Percentiles rank a stretch among this genome's conserved stretches.
phyloP scores from a whole-genome alignment of 2,797 vertebrate genomes.

The Myotis findleyi region DNA sequence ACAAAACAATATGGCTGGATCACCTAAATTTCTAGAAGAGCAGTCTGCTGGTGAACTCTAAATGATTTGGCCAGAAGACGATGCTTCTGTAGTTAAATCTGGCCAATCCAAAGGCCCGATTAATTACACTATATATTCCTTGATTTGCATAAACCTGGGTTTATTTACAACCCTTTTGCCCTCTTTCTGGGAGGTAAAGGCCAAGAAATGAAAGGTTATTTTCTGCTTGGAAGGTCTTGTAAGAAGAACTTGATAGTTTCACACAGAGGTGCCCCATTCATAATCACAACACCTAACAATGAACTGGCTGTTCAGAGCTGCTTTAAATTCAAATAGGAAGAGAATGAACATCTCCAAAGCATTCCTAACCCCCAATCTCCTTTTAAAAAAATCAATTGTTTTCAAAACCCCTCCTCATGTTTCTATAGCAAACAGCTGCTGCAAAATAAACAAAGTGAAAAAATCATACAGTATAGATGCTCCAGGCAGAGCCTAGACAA shows the following conservation, averaged over 20 bases:
- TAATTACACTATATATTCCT: slow-evolving; percentile 34
- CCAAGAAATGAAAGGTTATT: slow-evolving; percentile 76
- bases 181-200: slow-evolving; percentile 60
- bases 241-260: slow-evolving; percentile 75
- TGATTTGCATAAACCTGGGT: slow-evolving; percentile 51
- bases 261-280: slow-evolving; percentile 75
- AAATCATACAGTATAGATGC: slow-evolving; percentile 25
- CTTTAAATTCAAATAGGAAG: slow-evolving; percentile 75
- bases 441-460: slow-evolving; percentile 66
- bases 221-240: slow-evolving; percentile 78
- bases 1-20: not conserved
- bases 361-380: slow-evolving; percentile 57
- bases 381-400: slow-evolving; percentile 78
- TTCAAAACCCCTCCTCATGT: slow-evolving; percentile 68
- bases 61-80: not conserved
- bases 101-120: not conserved
- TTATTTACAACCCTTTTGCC: slow-evolving; percentile 42
- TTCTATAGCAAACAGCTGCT: slow-evolving; percentile 72
- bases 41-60: not conserved
- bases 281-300: slow-evolving; percentile 73
- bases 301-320: slow-evolving; percentile 69
- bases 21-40: slow-evolving; percentile 9
- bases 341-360: slow-evolving; percentile 68
- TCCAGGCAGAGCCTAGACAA: slow-evolving; percentile 41
- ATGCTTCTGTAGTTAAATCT: not conserved